Evolutionary conservation across 2,797 vertebrate genomes (phyloP).

Genomic region (Helarctos malayanus): DNA sequence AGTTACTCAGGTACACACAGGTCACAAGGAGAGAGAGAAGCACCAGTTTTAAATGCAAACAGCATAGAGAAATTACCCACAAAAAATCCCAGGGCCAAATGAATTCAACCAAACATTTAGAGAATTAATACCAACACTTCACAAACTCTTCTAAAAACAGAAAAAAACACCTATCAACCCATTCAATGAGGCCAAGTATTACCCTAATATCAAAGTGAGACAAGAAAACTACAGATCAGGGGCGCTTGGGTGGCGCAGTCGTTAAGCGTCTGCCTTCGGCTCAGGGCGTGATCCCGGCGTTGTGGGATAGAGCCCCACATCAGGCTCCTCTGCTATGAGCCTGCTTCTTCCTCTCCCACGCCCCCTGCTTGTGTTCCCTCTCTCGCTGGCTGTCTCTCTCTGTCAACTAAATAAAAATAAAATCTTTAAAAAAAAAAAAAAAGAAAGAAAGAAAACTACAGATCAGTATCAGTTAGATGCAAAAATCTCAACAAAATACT

Average conservation of each 20-base stretch:
- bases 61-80: background rate
- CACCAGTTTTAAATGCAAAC: background rate
- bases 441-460: background rate
- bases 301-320: too few relatives aligned
- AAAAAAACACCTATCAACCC: background rate
- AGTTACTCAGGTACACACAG: background rate
- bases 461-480: background rate
- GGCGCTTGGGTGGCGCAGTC: too few relatives aligned
- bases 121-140: constrained; percentile 3
- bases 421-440: too few relatives aligned
- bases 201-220: background rate
- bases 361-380: too few relatives aligned
- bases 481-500: constrained; percentile 56
- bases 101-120: background rate
- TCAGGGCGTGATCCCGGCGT: too few relatives aligned
- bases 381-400: too few relatives aligned
- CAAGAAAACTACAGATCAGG: background rate
- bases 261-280: too few relatives aligned
- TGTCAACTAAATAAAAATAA: too few relatives aligned
- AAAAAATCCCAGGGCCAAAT: background rate
- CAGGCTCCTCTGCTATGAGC: too few relatives aligned
- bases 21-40: background rate
- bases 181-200: background rate
- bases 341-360: too few relatives aligned
- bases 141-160: constrained; percentile 29